These are phyloP conservation scores for Gallirallus australis DNA, from an alignment of 2,797 vertebrate genomes.

Conservation along the genomic window DNA sequence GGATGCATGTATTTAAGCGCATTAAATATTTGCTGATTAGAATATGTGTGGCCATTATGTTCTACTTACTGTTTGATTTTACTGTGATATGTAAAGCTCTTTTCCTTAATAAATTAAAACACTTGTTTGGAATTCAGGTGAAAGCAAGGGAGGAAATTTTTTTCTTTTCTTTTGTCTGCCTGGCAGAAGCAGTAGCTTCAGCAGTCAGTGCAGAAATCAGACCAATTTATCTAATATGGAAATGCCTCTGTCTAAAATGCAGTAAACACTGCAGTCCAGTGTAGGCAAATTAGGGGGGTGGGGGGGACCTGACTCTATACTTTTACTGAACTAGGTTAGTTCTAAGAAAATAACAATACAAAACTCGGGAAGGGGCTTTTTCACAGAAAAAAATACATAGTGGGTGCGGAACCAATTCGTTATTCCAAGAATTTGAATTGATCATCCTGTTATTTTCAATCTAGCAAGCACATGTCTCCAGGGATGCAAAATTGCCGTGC, in stretches of 20 bases:
- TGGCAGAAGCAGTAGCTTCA: not conserved
- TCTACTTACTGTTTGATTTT: not conserved
- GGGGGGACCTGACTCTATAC: not conserved
- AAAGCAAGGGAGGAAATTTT: not conserved
- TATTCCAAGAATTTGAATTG: not conserved
- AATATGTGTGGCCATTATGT: not conserved
- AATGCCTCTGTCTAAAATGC: not conserved
- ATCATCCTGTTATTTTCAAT: not conserved
- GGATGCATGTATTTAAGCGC: not conserved
- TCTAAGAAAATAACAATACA: not conserved
- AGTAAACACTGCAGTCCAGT: not conserved
- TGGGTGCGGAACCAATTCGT: not conserved
- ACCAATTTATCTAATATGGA: not conserved
- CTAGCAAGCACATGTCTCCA: not conserved
- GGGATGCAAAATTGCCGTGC: not conserved
- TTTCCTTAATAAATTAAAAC: slow-evolving; percentile 9
- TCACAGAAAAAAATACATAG: not conserved
- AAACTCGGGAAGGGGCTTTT: not conserved
- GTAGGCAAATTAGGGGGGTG: not conserved
- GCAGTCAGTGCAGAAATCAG: not conserved
- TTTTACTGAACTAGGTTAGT: not conserved
- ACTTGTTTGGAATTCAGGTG: not conserved
- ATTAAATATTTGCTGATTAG: not conserved
- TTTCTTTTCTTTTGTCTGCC: not conserved
- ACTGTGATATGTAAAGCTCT: not conserved